Evolutionary conservation across 2,888 invertebrate genomes (phyloP), one percentile per base, ranked within the genome.

Genomic region (Tricholauxania praeusta): DNA sequence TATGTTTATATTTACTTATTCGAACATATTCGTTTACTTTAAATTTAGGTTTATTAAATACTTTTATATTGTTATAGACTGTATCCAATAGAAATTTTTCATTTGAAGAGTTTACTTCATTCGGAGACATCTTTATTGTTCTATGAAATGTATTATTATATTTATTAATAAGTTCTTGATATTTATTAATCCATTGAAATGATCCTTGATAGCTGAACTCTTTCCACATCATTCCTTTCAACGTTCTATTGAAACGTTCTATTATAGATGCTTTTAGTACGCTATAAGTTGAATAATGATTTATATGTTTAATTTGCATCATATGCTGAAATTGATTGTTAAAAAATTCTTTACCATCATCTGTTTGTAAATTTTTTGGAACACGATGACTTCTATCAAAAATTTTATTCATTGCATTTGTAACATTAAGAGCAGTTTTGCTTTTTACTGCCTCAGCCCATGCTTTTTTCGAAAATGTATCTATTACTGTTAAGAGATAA

Each of bases 141-240:
- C 72, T 72, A 69, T 74, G 73, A 28, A 28, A 28, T 28, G 28
- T 28, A 28, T 28, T 28, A 28, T 28, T 28, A 28, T 28, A 28
- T 28, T 71, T 53, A 60, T 77, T 67, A 8, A 77, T 51, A 39
- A 78, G 39, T 47, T 77, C 66, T 75, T 76, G 70, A 73, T 82
- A 74, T n/a, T 76, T 75, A 76, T 82, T 71, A 71, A 80, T 77
- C 80, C 81, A 82, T 75, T 79, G 78, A 73, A 81, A 83, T 14
- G 75, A 77, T 63, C 82, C 82, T 55, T 78, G 74, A 65, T 79
- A 74, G 62, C 80, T 81, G 74, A 82, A 82, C 71, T 80, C 74
- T 68, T 79, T 79, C 74, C 28, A 28, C 28, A 28, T 28, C 28
- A 28, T 28, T 28, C 28, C 28, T 28, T 28, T 28, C 3, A 28